These are phyloP conservation scores for Arothron firmamentum DNA, from an alignment of 2,113 vertebrate genomes.

Conservation along the genomic window DNA sequence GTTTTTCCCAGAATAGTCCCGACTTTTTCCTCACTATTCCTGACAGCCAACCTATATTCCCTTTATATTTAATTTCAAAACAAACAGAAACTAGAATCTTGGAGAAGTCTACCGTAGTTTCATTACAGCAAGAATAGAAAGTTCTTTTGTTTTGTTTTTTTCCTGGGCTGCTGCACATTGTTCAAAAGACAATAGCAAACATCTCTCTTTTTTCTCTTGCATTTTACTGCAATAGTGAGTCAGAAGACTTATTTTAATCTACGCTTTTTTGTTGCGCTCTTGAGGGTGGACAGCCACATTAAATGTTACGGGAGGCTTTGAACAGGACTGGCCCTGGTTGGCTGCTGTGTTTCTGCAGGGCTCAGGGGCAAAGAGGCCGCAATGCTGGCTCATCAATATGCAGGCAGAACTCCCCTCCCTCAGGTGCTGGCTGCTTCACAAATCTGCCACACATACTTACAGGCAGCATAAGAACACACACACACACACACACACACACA, in stretches of 20 bases:
- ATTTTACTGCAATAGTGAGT: too few relatives aligned
- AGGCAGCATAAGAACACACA: slow-evolving; percentile 5
- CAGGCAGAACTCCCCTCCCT: slow-evolving; percentile 63
- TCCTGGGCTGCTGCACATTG: too few relatives aligned
- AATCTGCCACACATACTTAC: slow-evolving; percentile 34
- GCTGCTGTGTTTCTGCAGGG: slow-evolving; percentile 58
- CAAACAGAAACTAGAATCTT: slow-evolving; percentile 12
- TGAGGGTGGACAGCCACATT: slow-evolving; percentile 21
- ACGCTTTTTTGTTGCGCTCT: slow-evolving; percentile 8
- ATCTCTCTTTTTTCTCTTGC: slow-evolving; percentile 13
- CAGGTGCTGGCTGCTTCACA: slow-evolving; percentile 62
- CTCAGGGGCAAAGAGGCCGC: slow-evolving; percentile 62
- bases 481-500: slow-evolving; percentile 2
- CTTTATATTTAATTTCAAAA: slow-evolving; percentile 2
- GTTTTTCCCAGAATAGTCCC: slow-evolving; percentile 1
- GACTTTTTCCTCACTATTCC: slow-evolving; percentile 2
- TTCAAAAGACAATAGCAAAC: neutral
- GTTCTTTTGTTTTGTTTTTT: too few relatives aligned
- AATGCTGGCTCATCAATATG: slow-evolving; percentile 73
- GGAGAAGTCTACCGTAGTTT: too few relatives aligned
- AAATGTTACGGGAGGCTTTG: slow-evolving; percentile 50
- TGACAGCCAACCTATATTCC: slow-evolving; percentile 22
- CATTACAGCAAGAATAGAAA: too few relatives aligned
- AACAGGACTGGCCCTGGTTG: slow-evolving; percentile 57
- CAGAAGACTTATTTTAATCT: neutral